A percentile compares a stretch with the other conserved stretches of the same genome.
These are phyloP conservation scores for Pachyuromys duprasi DNA, from an alignment of 2,797 vertebrate species.

Conservation along the genomic window DNA sequence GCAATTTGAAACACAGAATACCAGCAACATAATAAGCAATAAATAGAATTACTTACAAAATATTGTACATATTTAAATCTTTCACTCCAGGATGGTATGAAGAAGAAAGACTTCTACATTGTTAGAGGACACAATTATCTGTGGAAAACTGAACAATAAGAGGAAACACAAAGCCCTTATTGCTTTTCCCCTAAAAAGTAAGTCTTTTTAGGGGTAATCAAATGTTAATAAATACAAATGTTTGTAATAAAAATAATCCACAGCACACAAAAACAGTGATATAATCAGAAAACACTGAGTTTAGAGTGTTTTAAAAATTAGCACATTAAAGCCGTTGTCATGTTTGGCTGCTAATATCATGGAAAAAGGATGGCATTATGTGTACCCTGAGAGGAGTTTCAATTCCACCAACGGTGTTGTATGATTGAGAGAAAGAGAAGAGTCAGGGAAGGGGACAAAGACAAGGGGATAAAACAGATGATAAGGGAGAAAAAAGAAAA, in stretches of 20 bases:
- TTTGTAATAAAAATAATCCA: slow-evolving; percentile 9
- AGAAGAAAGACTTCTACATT: background rate
- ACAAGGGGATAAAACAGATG: no score
- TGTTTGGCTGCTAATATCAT: background rate
- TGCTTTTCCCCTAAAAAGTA: background rate
- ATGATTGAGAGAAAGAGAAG: background rate
- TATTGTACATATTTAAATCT: slow-evolving; percentile 2
- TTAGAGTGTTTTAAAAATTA: background rate
- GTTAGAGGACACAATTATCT: background rate
- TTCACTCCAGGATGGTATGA: background rate
- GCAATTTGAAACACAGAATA: background rate
- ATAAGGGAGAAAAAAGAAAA: background rate
- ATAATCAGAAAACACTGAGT: slow-evolving; percentile 3
- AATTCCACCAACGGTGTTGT: background rate
- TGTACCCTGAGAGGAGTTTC: background rate
- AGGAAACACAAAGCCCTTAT: background rate
- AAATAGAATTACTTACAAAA: background rate
- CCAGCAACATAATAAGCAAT: background rate
- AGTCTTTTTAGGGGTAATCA: background rate
- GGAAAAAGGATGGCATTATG: background rate
- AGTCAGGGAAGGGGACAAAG: accelerated
- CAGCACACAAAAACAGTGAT: background rate
- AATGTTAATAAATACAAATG: slow-evolving; percentile 34
- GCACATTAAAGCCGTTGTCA: background rate
- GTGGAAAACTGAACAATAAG: background rate